Conservation (phyloP, 2,888 invertebrate species). For the Seladonia tumulorum region DNA sequence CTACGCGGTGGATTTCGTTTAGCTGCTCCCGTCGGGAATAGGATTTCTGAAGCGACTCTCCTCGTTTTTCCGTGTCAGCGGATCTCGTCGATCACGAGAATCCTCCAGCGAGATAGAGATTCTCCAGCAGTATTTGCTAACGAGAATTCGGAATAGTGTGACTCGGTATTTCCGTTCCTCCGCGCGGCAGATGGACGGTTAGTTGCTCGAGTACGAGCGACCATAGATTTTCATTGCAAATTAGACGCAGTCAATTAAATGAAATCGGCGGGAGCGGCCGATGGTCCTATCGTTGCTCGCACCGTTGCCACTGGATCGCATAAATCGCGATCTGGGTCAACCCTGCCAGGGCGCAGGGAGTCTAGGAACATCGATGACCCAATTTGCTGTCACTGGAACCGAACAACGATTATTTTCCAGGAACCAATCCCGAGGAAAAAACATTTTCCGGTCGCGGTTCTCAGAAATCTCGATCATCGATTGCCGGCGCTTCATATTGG, state of each 20-base stretch:
- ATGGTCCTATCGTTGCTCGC: slow-evolving; percentile 7
- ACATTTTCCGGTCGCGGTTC: not conserved
- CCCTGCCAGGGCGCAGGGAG: slow-evolving; percentile 9
- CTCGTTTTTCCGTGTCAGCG: not conserved
- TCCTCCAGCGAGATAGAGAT: not conserved
- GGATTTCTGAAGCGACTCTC: not conserved
- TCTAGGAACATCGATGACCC: slow-evolving; percentile 49
- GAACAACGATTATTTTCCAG: slow-evolving; percentile 9
- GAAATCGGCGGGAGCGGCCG: slow-evolving; percentile 15
- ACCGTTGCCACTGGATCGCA: slow-evolving; percentile 34
- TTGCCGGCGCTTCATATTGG: not conserved
- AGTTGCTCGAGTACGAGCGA: not conserved
- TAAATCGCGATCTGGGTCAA: slow-evolving; percentile 52
- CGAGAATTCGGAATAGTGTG: not conserved
- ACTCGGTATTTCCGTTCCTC: not conserved
- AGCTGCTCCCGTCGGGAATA: not conserved
- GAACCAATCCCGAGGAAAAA: not conserved
- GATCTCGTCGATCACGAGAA: not conserved
- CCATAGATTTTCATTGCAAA: slow-evolving; percentile 42
- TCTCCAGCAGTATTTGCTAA: not conserved
- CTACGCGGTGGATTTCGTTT: not conserved
- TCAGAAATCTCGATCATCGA: not conserved
- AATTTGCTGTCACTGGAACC: slow-evolving; percentile 3
- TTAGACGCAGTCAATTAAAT: slow-evolving; percentile 31
- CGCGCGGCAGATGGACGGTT: no score